Percentiles rank a stretch among this genome's conserved stretches.
These are phyloP conservation scores for Coendou prehensilis DNA, from an alignment of 2,797 vertebrate species.

Conservation along the genomic window DNA sequence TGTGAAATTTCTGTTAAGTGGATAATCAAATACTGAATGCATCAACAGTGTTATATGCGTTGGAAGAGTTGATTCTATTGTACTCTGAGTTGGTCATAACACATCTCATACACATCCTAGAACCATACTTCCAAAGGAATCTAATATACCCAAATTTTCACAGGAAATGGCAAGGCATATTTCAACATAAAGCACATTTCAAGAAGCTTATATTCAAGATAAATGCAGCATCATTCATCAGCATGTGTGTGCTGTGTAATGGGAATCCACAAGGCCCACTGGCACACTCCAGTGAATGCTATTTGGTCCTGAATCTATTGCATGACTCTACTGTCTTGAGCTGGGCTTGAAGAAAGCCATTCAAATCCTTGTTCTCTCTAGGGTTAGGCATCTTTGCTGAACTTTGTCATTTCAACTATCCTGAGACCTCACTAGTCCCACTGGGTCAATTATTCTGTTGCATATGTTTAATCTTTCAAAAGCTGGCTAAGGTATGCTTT, in stretches of 20 bases:
- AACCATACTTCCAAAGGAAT: background rate
- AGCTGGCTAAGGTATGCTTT: background rate
- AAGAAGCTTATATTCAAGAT: background rate
- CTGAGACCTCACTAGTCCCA: background rate
- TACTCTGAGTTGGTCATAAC: background rate
- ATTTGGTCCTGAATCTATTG: background rate
- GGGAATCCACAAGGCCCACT: background rate
- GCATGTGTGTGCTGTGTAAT: background rate
- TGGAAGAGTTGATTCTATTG: background rate
- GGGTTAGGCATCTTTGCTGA: background rate
- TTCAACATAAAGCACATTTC: background rate
- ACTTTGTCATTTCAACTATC: background rate
- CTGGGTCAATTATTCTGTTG: background rate
- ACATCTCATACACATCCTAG: background rate
- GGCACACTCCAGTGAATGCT: background rate
- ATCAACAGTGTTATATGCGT: background rate
- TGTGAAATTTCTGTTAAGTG: background rate
- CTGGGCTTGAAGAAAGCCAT: background rate
- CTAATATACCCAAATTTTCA: background rate
- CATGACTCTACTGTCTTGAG: background rate
- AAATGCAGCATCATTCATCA: background rate
- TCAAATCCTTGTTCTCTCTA: background rate
- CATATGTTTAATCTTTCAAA: background rate
- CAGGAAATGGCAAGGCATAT: background rate
- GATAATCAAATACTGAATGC: background rate